Conservation (phyloP, 1,140 invertebrate species). For the Zaprionus kolodkinae region DNA sequence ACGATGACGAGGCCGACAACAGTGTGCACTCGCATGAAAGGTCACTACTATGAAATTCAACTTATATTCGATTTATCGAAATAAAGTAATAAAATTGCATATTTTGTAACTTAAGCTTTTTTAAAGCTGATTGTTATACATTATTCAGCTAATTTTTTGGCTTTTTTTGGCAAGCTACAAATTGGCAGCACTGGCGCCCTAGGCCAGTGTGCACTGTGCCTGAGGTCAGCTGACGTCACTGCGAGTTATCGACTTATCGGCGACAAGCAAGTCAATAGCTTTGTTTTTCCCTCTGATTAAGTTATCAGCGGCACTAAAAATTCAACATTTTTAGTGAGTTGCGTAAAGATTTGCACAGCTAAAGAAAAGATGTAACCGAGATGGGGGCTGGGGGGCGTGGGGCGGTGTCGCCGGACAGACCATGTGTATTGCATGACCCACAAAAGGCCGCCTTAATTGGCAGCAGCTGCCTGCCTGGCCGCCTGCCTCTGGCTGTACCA, state of each 20-base stretch:
- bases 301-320: conserved; percentile 54
- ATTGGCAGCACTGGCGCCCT: not conserved
- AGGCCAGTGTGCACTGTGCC: conserved; percentile 38
- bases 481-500: not conserved
- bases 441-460: conserved; percentile 50
- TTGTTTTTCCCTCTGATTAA: conserved; percentile 55
- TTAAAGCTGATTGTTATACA: no score
- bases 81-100: no score
- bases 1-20: not conserved
- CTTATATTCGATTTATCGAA: no score
- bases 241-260: conserved; percentile 30
- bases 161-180: no score
- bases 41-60: no score
- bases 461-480: not conserved
- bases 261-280: conserved; percentile 37
- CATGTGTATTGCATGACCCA: conserved; percentile 35
- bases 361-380: not conserved
- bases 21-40: not conserved
- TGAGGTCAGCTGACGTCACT: conserved; percentile 30
- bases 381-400: not conserved
- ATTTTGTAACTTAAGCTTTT: no score
- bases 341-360: conserved; percentile 37
- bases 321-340: conserved; percentile 27
- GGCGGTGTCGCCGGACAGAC: not conserved
- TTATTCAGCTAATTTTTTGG: no score